Evolutionary conservation across 2,113 vertebrate genomes (phyloP), one percentile per base, ranked within the genome.

Genomic region (Mustela nigripes): DNA sequence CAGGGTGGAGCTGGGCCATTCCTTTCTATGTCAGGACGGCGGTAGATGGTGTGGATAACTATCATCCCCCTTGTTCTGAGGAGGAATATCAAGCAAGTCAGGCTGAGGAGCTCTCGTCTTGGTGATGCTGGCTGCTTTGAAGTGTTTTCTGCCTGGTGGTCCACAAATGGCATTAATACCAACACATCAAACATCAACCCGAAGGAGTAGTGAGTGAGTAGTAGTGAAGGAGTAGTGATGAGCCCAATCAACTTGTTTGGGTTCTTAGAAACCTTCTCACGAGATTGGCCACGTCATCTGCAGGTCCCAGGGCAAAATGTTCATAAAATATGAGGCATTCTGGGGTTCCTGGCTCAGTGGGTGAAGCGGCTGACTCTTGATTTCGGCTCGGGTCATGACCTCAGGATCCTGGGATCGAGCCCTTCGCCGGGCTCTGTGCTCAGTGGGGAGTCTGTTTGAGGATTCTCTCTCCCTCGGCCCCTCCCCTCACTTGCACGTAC

Each of bases 271-370:
- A 53, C 2, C 50, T 69, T 28, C 39, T 73, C 78, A 19, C 2
- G 45, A 53, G 18, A 53, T 79, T 28, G 3, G 45, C 18, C 48
- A 18, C 39, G 19, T 62, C 5, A 26, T 71, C 82, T 81, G 6
- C 3, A 45, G 65, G 48, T n/a, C 33, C 33, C 33, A 39, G 42
- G 9, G 31, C 22, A 63, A 91, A 90, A 48, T n/a, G 53, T 89
- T 87, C 67, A 62, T 78, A 97, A 94, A 73, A 7, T 62, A 33
- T 15, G 33, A 93, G 83, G 56, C 50, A 87, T 89, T 67, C 65
- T 7, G 16, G 33, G 67, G 7, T 69, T 18, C 16, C 67, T 69
- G 67, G 33, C 16, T 69, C 67, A 36, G 33, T 36, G n/a, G 33
- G 67, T n/a, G 16, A 69, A 69, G 67, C 1, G 3, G 7, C 33